Evolutionary conservation across 2,113 vertebrate species (phyloP).

Genomic region (Papio anubis): DNA sequence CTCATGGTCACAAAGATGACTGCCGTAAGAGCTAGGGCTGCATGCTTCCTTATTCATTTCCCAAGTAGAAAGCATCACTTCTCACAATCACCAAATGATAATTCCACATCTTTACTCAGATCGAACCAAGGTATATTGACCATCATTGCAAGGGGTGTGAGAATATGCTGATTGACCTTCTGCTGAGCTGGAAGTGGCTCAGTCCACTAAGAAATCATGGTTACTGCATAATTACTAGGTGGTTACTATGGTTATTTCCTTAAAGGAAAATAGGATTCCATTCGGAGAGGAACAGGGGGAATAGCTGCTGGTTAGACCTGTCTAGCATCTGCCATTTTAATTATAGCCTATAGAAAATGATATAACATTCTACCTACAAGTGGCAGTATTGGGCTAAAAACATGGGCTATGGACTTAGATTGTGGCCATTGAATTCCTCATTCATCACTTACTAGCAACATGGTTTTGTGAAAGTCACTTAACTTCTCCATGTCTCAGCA

Average conservation of each 20-base stretch:
- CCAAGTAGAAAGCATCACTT: not conserved
- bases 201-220: not conserved
- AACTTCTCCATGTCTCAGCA: not conserved
- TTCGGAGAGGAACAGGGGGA: not conserved
- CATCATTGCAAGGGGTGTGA: not conserved
- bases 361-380: not conserved
- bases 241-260: not conserved
- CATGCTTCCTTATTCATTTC: not conserved
- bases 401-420: not conserved
- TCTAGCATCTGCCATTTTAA: not conserved
- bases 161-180: not conserved
- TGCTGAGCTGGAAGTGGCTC: not conserved
- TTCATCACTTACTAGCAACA: not conserved
- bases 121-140: not conserved
- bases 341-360: not conserved
- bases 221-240: too few relatives aligned
- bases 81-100: not conserved
- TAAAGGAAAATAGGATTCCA: not conserved
- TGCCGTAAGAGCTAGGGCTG: not conserved
- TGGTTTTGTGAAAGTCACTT: not conserved
- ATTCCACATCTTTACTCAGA: not conserved
- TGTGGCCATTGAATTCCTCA: too few relatives aligned
- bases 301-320: not conserved
- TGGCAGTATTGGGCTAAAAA: constrained; percentile 50
- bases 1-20: not conserved